Base-by-base conservation (phyloP, 2,888 invertebrate species). In the Orgyia antiqua region DNA sequence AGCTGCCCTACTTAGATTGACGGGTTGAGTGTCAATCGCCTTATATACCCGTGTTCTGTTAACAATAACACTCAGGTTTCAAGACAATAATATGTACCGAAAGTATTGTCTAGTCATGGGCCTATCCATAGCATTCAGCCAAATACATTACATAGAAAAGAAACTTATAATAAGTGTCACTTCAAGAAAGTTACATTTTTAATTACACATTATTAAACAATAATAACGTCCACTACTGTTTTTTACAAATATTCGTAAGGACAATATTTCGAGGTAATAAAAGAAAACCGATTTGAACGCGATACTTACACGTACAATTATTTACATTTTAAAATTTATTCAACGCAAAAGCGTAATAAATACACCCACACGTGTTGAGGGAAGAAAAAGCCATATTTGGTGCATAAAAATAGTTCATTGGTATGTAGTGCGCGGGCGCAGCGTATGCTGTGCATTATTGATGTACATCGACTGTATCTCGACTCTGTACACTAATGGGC, bases 401-500 rank as follows among this genome's bases (percentile, higher is more conserved):
- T 51, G 42, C 44, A 48, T 51, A 48, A 54, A 65, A 51, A 60
- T 56, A 51, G 50, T 56, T 51, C 36, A 57, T 60, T 58, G 47
- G 52, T 57, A 63, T 59, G 53, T 47, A 33, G 29, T 59, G 59
- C 54, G 57, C 62, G 30, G 39, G 53, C 62, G 59, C 57, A 58
- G 32, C 38, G 45, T 47, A 33, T 41, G 50, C 39, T 42, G 44
- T 43, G 49, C 51, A 60, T 61, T 59, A 64, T 50, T 55, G 53
- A 66, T 61, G 66, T 36, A 39, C 42, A 35, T 33, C 49, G 46
- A 36, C 51, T 51, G 39, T 53, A 58, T 63, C 67, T 61, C 46
- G 25, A 55, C 57, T 49, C 32, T 31, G 49, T 54, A 54, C 58
- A 66, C 65, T 71, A 72, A 72, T 72, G 68, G 68, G 53, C 65